phyloP scores from a whole-genome alignment of 2,888 invertebrate genomes.

The Octonoba sinensis region DNA sequence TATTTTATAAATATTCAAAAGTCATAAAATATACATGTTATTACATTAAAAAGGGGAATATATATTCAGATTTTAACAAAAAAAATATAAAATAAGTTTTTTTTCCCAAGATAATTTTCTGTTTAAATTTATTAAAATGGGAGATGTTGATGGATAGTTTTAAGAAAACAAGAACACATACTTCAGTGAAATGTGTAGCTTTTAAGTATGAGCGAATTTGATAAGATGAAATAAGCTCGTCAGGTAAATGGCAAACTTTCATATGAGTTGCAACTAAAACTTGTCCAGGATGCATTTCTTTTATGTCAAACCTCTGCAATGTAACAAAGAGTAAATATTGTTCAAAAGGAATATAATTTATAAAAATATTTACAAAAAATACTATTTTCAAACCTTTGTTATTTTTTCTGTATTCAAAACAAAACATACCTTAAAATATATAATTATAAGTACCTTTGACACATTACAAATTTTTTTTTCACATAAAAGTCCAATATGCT shows the following conservation, averaged over 20 bases:
- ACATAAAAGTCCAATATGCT: too few relatives aligned
- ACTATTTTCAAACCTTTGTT: background rate
- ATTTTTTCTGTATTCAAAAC: too few relatives aligned
- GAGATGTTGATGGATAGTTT: background rate
- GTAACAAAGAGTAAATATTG: background rate
- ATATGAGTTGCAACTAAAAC: constrained; percentile 59
- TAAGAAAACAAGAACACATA: background rate
- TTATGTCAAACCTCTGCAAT: constrained; percentile 35
- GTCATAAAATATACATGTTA: too few relatives aligned
- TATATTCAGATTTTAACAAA: background rate
- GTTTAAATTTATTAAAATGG: background rate
- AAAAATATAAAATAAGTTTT: background rate
- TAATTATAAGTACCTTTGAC: too few relatives aligned
- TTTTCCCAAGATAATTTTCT: too few relatives aligned
- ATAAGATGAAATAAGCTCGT: constrained; percentile 32
- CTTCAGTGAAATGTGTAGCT: constrained; percentile 50
- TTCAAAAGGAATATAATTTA: background rate
- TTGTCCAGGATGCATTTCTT: constrained; percentile 54
- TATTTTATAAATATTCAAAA: too few relatives aligned
- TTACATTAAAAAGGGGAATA: too few relatives aligned
- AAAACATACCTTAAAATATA: background rate
- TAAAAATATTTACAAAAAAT: background rate
- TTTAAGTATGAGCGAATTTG: constrained; percentile 32
- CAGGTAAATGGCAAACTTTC: constrained; percentile 45
- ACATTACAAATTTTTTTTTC: too few relatives aligned